Evolutionary conservation across 1,140 invertebrate species (phyloP).

Genomic region (Dufourea novaeangliae): DNA sequence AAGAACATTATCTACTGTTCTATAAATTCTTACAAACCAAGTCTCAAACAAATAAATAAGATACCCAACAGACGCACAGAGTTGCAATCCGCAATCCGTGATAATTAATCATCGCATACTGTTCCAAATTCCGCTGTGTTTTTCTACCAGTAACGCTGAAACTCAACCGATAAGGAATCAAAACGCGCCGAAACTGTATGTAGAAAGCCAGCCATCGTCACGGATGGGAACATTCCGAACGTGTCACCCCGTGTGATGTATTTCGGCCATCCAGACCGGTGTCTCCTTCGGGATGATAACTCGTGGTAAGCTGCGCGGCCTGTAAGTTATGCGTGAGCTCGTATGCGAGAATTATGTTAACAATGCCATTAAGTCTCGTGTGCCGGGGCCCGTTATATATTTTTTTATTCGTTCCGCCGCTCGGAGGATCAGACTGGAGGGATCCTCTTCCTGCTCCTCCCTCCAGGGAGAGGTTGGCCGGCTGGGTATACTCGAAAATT

Average conservation of each 20-base stretch:
- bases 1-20: no score
- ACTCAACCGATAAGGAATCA: no score
- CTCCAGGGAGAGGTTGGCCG: slow-evolving; percentile 17
- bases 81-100: no score
- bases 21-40: no score
- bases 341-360: slow-evolving; percentile 71
- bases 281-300: slow-evolving; percentile 64
- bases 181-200: no score
- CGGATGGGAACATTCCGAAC: neutral
- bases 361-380: slow-evolving; percentile 71
- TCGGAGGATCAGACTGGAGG: neutral
- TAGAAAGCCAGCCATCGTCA: neutral
- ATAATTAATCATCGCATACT: no score
- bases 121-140: no score
- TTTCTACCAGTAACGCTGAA: no score
- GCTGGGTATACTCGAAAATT: slow-evolving; percentile 72
- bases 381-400: slow-evolving; percentile 62
- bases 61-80: no score
- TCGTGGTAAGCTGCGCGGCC: slow-evolving; percentile 45
- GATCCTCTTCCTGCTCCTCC: no score
- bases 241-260: slow-evolving; percentile 25
- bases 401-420: slow-evolving; percentile 50
- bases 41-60: no score
- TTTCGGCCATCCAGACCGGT: slow-evolving; percentile 22
- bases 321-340: slow-evolving; percentile 58